phyloP scores from a whole-genome alignment of 2,797 vertebrate genomes.

The Poecilia gillii region DNA sequence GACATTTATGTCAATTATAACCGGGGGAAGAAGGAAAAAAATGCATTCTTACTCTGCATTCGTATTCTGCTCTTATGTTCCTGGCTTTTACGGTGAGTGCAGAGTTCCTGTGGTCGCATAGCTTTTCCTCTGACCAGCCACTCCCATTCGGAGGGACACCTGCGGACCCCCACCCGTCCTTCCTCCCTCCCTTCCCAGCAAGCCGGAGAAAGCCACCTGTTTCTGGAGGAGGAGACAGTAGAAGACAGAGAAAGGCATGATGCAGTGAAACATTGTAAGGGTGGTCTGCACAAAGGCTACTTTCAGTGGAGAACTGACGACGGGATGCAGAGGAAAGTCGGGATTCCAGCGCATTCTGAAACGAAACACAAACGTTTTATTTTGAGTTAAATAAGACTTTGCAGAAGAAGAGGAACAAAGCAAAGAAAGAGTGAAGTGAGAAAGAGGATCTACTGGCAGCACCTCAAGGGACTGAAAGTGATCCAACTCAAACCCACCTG shows the following conservation, averaged over 20 bases:
- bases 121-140: constrained; percentile 34
- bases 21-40: constrained; percentile 44
- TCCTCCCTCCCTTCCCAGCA: not conserved
- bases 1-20: constrained; percentile 70
- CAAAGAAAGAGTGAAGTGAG: constrained; percentile 27
- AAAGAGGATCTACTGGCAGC: constrained; percentile 25
- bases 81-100: constrained; percentile 31
- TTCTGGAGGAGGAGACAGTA: constrained; percentile 49
- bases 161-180: constrained; percentile 27
- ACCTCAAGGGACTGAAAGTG: constrained; percentile 24
- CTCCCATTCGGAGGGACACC: constrained; percentile 34
- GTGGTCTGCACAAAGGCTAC: constrained; percentile 26
- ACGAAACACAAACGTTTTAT: constrained; percentile 26
- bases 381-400: constrained; percentile 14
- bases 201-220: constrained; percentile 62
- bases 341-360: constrained; percentile 41
- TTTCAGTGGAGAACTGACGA: constrained; percentile 7
- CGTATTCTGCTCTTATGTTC: constrained; percentile 50
- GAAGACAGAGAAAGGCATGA: constrained; percentile 9
- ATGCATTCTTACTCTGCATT: constrained; percentile 45
- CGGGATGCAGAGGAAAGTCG: constrained; percentile 32
- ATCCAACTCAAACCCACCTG: constrained; percentile 45
- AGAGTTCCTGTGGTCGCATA: constrained; percentile 42
- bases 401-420: constrained; percentile 23
- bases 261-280: constrained; percentile 19